phyloP scores from a whole-genome alignment of 92 coral and sea anemone species.

The Phenganax marumi region DNA sequence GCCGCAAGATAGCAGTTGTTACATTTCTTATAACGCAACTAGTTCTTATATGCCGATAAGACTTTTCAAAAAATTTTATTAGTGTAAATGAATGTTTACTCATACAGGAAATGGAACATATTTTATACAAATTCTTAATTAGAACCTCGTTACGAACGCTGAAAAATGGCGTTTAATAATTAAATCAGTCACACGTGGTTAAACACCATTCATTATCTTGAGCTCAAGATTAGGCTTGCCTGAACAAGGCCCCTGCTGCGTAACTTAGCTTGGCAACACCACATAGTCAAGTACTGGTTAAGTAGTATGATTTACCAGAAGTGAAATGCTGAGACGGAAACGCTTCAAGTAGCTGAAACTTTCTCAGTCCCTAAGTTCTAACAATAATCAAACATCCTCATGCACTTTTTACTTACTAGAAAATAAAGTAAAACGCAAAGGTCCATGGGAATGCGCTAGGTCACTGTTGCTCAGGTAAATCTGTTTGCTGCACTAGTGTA shows the following conservation, averaged over 20 bases:
- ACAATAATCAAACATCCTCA: too few species aligned
- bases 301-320: background rate
- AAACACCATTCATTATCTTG: background rate
- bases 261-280: background rate
- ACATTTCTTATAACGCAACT: background rate
- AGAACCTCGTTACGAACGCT: background rate
- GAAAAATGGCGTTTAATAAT: constrained; percentile 6
- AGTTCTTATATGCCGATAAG: background rate
- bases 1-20: background rate
- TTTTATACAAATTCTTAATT: background rate
- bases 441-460: too few species aligned
- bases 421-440: too few species aligned
- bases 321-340: background rate
- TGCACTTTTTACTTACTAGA: too few species aligned
- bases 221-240: constrained; percentile 27
- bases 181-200: constrained; percentile 18
- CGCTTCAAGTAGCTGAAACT: background rate
- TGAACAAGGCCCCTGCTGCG: constrained; percentile 12
- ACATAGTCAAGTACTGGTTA: background rate
- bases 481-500: too few species aligned
- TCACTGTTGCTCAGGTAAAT: too few species aligned
- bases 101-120: constrained; percentile 4
- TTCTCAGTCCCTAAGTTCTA: too few species aligned
- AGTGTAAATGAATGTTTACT: constrained; percentile 2
- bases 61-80: background rate